Evolutionary conservation across 37 sponge, comb jelly and placozoan genomes (phyloP).

Genomic region (Halisarca cf. caerulea): DNA sequence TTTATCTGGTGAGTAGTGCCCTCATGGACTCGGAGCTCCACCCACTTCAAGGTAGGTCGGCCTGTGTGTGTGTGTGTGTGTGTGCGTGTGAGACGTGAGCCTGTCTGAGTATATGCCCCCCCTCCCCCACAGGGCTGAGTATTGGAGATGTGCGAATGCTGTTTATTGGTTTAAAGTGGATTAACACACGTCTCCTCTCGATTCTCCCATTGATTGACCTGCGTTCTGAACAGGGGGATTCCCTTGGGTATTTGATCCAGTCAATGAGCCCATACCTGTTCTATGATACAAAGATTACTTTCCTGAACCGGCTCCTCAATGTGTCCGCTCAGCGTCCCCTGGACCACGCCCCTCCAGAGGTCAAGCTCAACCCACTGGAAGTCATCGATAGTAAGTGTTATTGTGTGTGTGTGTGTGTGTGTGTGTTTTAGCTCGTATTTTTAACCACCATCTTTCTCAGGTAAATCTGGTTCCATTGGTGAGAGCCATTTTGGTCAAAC

Average conservation of each 20-base stretch:
- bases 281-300: constrained; percentile 83
- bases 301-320: constrained; percentile 82
- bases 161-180: constrained; percentile 68
- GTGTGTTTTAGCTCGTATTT: no score
- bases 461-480: constrained; percentile 32
- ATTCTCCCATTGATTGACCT: constrained; percentile 76
- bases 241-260: constrained; percentile 59
- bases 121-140: constrained; percentile 32
- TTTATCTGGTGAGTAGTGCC: constrained; percentile 42
- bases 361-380: constrained; percentile 91
- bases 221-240: constrained; percentile 48
- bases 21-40: constrained; percentile 48
- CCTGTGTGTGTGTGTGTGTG: no score
- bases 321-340: constrained; percentile 65
- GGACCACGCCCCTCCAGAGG: constrained; percentile 89
- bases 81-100: no score
- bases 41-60: constrained; percentile 73
- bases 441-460: no score
- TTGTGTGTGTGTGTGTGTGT: no score
- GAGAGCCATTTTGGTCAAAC: constrained; percentile 87
- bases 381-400: constrained; percentile 41
- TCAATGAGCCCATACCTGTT: constrained; percentile 58
- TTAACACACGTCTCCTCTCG: constrained; percentile 62
- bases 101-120: background rate
- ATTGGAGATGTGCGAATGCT: constrained; percentile 62